Evolutionary conservation across 2,797 vertebrate genomes (phyloP).

Genomic region (Spea hammondii): DNA sequence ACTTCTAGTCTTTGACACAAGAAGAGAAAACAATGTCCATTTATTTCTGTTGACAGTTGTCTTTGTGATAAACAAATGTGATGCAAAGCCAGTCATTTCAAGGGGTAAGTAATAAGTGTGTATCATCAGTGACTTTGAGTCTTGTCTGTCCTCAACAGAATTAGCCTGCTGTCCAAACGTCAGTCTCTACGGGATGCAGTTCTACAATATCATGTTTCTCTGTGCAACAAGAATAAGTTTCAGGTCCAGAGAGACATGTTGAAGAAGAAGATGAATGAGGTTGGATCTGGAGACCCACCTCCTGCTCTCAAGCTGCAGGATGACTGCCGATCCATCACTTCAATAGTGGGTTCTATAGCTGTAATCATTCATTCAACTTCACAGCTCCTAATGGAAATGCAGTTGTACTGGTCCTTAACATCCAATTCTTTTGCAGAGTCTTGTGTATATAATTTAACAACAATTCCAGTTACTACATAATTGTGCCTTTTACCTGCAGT

Average conservation of each 20-base stretch:
- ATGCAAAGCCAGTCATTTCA: neutral
- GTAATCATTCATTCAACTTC: neutral
- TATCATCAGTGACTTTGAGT: neutral
- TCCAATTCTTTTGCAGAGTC: too few relatives aligned
- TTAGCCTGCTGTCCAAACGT: slow-evolving; percentile 83
- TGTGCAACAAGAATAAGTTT: slow-evolving; percentile 79
- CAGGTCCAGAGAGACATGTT: slow-evolving; percentile 80
- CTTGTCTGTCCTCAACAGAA: slow-evolving; percentile 62
- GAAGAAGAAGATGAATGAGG: slow-evolving; percentile 72
- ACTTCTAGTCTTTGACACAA: too few relatives aligned
- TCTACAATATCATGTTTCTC: slow-evolving; percentile 78
- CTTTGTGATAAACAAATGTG: neutral
- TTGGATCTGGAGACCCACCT: slow-evolving; percentile 73
- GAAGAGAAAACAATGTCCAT: too few relatives aligned
- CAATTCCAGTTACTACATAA: too few relatives aligned
- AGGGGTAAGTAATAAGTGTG: neutral
- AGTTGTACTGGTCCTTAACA: too few relatives aligned
- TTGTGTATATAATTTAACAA: too few relatives aligned
- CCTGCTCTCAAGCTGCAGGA: slow-evolving; percentile 69
- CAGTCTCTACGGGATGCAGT: slow-evolving; percentile 81
- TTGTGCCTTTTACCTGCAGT: too few relatives aligned
- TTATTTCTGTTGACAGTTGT: neutral
- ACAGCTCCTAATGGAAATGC: too few relatives aligned
- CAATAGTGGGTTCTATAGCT: slow-evolving; percentile 66
- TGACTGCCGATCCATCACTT: slow-evolving; percentile 68